Conservation (phyloP, 2,797 vertebrate genomes). For the Lacerta viridis region DNA sequence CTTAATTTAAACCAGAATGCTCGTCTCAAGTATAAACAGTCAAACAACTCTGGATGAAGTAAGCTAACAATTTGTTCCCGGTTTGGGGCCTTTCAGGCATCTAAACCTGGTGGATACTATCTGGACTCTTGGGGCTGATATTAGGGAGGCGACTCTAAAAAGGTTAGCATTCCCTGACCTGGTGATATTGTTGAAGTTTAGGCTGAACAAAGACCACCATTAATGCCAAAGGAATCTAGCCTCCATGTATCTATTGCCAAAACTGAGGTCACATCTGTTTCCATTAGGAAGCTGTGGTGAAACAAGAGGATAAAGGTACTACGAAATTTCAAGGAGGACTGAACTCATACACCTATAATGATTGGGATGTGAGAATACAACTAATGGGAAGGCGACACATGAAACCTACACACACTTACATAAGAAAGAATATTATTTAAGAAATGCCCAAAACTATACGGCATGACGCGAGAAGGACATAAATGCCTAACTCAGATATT, state of each 20-base stretch:
- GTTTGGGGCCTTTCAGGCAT: not conserved
- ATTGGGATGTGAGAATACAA: not conserved
- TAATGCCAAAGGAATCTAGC: not conserved
- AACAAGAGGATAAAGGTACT: not conserved
- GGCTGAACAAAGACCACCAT: not conserved
- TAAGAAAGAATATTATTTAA: constrained; percentile 28
- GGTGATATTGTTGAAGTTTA: not conserved
- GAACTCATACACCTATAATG: not conserved
- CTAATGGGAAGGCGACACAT: constrained; percentile 30
- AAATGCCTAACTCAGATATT: constrained; percentile 59
- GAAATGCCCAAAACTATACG: constrained; percentile 31
- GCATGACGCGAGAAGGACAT: constrained; percentile 29
- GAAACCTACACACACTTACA: constrained; percentile 26
- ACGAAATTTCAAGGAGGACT: not conserved
- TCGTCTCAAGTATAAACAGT: not conserved
- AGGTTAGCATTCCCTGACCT: too few species aligned
- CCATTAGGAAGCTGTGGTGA: not conserved
- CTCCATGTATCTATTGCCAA: not conserved
- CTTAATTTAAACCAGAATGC: too few species aligned
- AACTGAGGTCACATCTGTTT: not conserved
- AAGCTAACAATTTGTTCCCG: too few species aligned
- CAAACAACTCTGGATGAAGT: not conserved
- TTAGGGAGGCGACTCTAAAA: too few species aligned
- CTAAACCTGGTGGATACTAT: too few species aligned
- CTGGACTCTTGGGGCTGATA: too few species aligned